Conservation (phyloP, 2,113 vertebrate genomes). For the Sceloporus tristichus region DNA sequence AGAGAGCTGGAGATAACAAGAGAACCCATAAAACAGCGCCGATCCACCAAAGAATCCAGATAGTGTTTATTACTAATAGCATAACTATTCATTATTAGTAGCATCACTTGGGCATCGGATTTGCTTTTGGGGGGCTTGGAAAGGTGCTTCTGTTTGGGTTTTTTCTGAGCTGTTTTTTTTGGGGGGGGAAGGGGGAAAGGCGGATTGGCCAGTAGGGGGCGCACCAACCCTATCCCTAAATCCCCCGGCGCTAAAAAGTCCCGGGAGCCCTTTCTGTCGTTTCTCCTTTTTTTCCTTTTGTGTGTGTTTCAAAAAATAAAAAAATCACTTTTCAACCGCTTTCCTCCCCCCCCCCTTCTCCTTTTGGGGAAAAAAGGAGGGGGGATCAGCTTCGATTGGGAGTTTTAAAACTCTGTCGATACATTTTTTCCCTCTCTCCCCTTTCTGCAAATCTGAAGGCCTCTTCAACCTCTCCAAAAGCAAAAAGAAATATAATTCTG, state of each 20-base stretch:
- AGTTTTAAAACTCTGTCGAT: background rate
- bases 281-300: slow-evolving; percentile 11
- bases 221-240: slow-evolving; percentile 68
- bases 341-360: background rate
- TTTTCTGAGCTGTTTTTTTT: background rate
- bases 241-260: slow-evolving; percentile 6
- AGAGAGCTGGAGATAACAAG: no score
- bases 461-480: background rate
- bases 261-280: slow-evolving; percentile 6
- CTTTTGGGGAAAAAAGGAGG: no score
- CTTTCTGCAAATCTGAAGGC: background rate
- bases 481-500: background rate
- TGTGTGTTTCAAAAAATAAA: background rate
- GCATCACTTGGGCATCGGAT: slow-evolving; percentile 25
- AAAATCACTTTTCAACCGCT: slow-evolving; percentile 13
- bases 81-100: background rate
- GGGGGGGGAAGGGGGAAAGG: slow-evolving; percentile 14
- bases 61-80: background rate
- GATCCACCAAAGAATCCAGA: background rate
- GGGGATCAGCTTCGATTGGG: background rate
- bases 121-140: slow-evolving; percentile 23
- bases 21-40: no score
- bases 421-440: background rate
- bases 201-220: slow-evolving; percentile 72
- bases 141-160: background rate